Base-by-base conservation (phyloP, 2,888 invertebrate genomes). In the Himalopsyche tibetana region DNA sequence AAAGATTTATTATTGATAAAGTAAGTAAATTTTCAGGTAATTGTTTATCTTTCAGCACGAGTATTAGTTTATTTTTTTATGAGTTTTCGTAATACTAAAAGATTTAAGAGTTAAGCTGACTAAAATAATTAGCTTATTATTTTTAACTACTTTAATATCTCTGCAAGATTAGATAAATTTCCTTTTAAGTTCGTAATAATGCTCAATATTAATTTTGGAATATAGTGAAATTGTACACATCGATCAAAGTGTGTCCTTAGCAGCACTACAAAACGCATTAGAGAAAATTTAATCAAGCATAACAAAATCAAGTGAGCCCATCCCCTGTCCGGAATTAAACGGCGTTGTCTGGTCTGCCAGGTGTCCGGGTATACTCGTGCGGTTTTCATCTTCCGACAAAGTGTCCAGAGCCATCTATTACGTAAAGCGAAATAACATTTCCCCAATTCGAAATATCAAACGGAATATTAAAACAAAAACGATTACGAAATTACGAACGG, bases 401-500 rank as follows among this genome's bases (percentile, higher is more conserved):
- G 86, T 87, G 86, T 85, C 86, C 87, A 82, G 74, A 38, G 84
- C 88, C 85, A 85, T 88, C 87, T 87, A 88, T 87, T 88, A 85
- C 87, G 87, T 86, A 88, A 87, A 88, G 88, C 88, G 84, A 86
- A 87, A 87, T 87, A 87, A 88, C 88, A 85, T 87, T 87, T 87
- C 82, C 79, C 85, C 88, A 85, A 85, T 87, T 86, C 84, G 55
- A 81, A 85, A 88, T 87, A 86, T 89, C 89, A 89, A 89, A 89
- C 89, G 85, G 89, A 88, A 89, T 89, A 89, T 89, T 89, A 88
- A 89, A 89, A 89, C 88, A 89, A 86, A 87, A 88, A 88, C 89
- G 88, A 88, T 88, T 88, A 88, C 87, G 87, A 87, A 88, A 88
- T 88, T 88, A 88, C 87, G 87, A 83, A 80, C 36, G 69, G 79